Base-by-base conservation (phyloP, 1,140 invertebrate species). In the Galleria mellonella region DNA sequence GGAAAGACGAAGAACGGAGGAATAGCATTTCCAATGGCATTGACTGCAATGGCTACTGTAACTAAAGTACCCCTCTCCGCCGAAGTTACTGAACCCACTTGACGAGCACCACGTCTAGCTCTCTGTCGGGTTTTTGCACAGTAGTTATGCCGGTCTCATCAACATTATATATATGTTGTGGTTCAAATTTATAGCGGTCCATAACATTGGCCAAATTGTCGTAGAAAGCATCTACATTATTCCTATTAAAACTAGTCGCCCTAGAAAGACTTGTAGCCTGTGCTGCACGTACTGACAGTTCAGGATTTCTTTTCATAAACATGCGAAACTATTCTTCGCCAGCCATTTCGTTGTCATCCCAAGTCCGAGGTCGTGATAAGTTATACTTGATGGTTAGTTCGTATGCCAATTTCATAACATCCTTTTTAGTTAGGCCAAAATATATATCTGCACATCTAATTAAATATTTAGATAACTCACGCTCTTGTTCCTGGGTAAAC, bases 171-270 rank as follows among this genome's bases (percentile, higher is more conserved):
- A 33, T 33, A 23, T 23, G 2, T 23, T 23, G 8, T 10, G 10
- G 9, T 12, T 11, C n/a, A 12, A 10, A 33, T 12, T 33, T 12
- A 33, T 11, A 4, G 6, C 59, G 30, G 9, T 57, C 53, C 51
- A 62, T 50, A 4, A 83, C 63, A 10, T 4, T 57, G 14, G 31
- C 4, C 11, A 83, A 41, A 56, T 83, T 86, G 10, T 62, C 48
- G 37, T 55, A 63, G 14, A 67, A 71, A 32, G 15, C 29, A 39
- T 62, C 35, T 9, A 84, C 78, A 43, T 87, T 88, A 5, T 13
- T 62, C 56, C 54, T 67, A 60, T 89, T 89, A 52, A 88, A 88
- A 39, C 74, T 82, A 9, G 82, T 86, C 9, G 81, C 77, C 54
- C 86, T 65, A 11, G 78, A 62, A 9, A 87, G 47, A 40, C 84